Percentiles rank a stretch among this genome's conserved stretches.
Conservation (phyloP, 2,888 invertebrate genomes). For the Hedya salicella region DNA sequence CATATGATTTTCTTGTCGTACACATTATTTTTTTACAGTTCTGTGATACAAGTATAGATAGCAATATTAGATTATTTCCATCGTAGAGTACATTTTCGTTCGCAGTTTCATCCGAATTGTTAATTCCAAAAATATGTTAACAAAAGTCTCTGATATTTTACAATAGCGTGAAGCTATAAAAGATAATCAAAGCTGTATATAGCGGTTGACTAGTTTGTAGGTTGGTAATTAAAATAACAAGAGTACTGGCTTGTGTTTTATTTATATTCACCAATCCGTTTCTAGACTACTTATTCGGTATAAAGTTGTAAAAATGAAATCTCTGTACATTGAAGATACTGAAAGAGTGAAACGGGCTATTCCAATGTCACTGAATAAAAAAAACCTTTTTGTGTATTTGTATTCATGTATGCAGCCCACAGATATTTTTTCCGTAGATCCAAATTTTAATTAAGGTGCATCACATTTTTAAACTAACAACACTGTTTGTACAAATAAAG, state of each 20-base stretch:
- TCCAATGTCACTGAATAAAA: no score
- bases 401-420: no score
- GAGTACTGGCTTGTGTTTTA: conserved; percentile 45
- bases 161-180: conserved; percentile 31
- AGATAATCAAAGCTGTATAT: conserved; percentile 70
- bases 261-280: conserved; percentile 45
- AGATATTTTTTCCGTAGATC: no score
- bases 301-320: no score
- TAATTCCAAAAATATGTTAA: conserved; percentile 24
- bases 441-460: no score
- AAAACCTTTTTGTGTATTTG: no score
- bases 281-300: no score
- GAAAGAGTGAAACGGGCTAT: no score
- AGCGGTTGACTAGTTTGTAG: conserved; percentile 83
- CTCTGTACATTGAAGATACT: no score
- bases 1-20: conserved; percentile 24
- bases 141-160: conserved; percentile 15
- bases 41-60: conserved; percentile 34
- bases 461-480: no score
- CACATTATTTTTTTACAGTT: conserved; percentile 30
- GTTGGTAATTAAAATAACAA: conserved; percentile 68
- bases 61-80: conserved; percentile 23
- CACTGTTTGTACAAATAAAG: no score
- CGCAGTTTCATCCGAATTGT: conserved; percentile 5
- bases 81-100: conserved; percentile 22